phyloP scores from a whole-genome alignment of 2,888 invertebrate species.

The Pristionchus entomophagus region DNA sequence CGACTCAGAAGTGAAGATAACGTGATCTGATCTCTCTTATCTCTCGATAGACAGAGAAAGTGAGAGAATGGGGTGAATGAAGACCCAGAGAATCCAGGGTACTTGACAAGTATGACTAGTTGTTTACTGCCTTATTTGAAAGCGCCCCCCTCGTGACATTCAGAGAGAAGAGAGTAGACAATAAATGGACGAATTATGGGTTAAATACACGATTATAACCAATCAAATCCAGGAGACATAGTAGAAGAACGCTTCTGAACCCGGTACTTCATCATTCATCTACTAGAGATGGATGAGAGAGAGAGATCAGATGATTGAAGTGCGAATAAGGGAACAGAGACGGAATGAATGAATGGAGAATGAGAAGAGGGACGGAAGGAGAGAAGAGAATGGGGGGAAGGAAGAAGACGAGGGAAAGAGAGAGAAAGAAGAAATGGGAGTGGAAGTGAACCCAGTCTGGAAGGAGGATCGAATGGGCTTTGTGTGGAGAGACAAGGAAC shows the following conservation, averaged over 20 bases:
- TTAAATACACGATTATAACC: background rate
- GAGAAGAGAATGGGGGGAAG: slow-evolving; percentile 40
- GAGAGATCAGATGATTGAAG: background rate
- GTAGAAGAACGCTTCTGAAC: background rate
- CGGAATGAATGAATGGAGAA: slow-evolving; percentile 28
- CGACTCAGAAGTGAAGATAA: background rate
- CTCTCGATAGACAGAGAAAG: background rate
- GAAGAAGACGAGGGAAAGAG: slow-evolving; percentile 45
- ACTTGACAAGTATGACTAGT: slow-evolving; percentile 25
- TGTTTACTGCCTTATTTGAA: slow-evolving; percentile 16
- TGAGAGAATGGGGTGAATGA: background rate
- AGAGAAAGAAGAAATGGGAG: slow-evolving; percentile 44
- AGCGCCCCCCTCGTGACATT: slow-evolving; percentile 5
- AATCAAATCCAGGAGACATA: background rate
- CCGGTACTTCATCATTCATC: background rate
- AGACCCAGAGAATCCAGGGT: no score
- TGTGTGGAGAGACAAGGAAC: background rate
- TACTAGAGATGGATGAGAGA: background rate
- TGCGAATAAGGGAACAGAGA: background rate
- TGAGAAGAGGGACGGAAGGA: slow-evolving; percentile 23
- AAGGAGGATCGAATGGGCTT: background rate
- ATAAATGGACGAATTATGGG: background rate
- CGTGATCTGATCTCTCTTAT: background rate
- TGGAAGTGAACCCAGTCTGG: slow-evolving; percentile 25
- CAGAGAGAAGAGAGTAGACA: background rate